Evolutionary conservation across 2,888 invertebrate species (phyloP).

Genomic region (Achlya flavicornis): DNA sequence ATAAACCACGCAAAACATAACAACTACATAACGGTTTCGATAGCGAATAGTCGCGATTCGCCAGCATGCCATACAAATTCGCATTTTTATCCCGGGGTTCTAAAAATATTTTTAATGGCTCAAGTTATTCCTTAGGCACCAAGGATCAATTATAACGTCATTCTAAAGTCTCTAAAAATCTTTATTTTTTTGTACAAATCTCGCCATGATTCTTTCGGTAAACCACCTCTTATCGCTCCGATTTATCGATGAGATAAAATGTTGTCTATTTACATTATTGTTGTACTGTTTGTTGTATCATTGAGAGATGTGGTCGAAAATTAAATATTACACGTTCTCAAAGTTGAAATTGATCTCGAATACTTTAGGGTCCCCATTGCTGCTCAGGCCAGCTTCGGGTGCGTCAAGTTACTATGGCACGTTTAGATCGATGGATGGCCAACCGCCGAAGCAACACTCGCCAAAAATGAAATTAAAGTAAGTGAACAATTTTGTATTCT

Average conservation of each 20-base stretch:
- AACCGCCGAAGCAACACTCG: slow-evolving; percentile 88
- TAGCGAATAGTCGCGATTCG: no score
- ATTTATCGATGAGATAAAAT: not conserved
- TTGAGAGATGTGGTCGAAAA: not conserved
- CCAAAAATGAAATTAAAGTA: slow-evolving; percentile 97
- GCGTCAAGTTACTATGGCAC: slow-evolving; percentile 85
- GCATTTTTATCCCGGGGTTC: no score
- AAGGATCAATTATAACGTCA: no score
- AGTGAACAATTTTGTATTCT: slow-evolving; percentile 27
- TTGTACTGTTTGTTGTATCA: no score
- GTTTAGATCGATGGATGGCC: slow-evolving; percentile 83
- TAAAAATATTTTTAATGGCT: no score
- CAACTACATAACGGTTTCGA: no score
- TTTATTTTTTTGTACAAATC: no score
- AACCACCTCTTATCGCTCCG: not conserved
- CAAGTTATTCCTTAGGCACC: no score
- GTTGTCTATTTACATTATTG: not conserved
- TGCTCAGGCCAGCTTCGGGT: slow-evolving; percentile 84
- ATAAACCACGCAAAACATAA: no score
- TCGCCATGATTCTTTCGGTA: no score
- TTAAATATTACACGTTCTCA: slow-evolving; percentile 16
- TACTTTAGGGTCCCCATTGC: slow-evolving; percentile 81
- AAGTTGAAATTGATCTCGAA: slow-evolving; percentile 20
- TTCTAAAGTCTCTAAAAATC: no score
- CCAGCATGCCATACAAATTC: no score